Conservation (phyloP, 2,797 vertebrate species). For the Adelosebastes latens region DNA sequence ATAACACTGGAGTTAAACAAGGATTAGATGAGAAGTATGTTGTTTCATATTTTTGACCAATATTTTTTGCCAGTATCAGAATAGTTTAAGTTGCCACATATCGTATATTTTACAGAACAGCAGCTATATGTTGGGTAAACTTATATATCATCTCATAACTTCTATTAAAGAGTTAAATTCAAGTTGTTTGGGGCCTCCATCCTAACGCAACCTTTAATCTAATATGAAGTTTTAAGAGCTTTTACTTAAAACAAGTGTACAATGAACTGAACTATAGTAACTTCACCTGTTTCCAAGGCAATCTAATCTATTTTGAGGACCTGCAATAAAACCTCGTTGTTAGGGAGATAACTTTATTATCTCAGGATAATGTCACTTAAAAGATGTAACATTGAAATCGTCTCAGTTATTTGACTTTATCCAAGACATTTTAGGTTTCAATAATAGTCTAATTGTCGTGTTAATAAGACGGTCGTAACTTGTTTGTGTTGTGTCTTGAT, state of each 20-base stretch:
- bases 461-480: not conserved
- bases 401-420: not conserved
- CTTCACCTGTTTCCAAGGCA: not conserved
- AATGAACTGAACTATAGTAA: not conserved
- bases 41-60: not conserved
- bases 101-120: not conserved
- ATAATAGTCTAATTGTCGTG: not conserved
- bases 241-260: not conserved
- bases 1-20: too few relatives aligned
- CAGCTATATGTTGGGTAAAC: not conserved
- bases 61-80: not conserved
- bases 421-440: not conserved
- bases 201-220: not conserved
- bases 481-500: conserved; percentile 33
- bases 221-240: not conserved
- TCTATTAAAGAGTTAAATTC: not conserved
- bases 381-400: not conserved
- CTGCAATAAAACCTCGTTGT: not conserved
- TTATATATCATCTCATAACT: not conserved
- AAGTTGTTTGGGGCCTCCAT: not conserved
- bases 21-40: too few relatives aligned
- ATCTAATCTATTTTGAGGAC: not conserved
- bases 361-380: not conserved
- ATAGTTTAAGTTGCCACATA: not conserved
- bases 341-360: not conserved